phyloP scores from a whole-genome alignment of 2,888 invertebrate species.

The Apocheima hispidaria region DNA sequence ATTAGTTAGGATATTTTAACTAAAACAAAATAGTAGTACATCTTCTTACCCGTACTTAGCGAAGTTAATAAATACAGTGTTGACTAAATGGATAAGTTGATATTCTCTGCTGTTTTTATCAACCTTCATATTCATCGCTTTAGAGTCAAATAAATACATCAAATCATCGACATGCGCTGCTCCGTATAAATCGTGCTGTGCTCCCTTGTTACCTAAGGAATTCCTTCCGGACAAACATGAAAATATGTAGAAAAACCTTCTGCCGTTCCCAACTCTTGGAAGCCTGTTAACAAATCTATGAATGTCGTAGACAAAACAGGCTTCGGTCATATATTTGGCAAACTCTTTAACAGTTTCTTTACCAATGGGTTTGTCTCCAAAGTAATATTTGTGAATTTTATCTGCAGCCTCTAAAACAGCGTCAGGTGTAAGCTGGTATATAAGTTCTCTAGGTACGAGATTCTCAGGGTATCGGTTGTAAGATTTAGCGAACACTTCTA shows the following conservation, averaged over 20 bases:
- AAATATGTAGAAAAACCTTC: conserved; percentile 56
- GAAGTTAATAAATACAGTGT: conserved; percentile 62
- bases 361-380: conserved; percentile 44
- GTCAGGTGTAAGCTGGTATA: conserved; percentile 42
- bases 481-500: conserved; percentile 28
- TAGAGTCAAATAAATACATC: conserved; percentile 55
- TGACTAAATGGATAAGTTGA: conserved; percentile 56
- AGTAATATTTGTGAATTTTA: conserved; percentile 48
- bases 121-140: conserved; percentile 47
- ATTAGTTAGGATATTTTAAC: no score
- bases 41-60: conserved; percentile 66
- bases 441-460: conserved; percentile 51
- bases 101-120: conserved; percentile 53
- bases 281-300: conserved; percentile 46
- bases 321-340: conserved; percentile 41
- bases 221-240: conserved; percentile 56
- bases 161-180: conserved; percentile 60
- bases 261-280: conserved; percentile 34
- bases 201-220: conserved; percentile 47
- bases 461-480: conserved; percentile 48
- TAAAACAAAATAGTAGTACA: background rate
- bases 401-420: conserved; percentile 46
- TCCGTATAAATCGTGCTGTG: conserved; percentile 50
- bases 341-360: conserved; percentile 46
- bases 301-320: conserved; percentile 47